These are phyloP conservation scores for Papilio xuthus DNA, from an alignment of 1,140 invertebrate genomes.

Conservation along the genomic window DNA sequence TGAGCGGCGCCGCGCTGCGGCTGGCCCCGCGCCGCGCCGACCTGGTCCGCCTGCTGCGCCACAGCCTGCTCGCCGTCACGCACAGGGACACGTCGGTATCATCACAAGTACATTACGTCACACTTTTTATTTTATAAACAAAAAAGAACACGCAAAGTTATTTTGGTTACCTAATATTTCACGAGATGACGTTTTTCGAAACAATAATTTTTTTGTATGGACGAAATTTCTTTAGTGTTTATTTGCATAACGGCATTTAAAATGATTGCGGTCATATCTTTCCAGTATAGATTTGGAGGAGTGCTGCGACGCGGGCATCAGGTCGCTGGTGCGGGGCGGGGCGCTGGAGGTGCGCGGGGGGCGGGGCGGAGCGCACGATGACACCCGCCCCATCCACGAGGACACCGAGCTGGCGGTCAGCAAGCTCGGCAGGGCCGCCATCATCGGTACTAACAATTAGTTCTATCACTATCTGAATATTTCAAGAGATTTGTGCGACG, in stretches of 20 bases:
- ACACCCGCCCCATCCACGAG: slow-evolving; percentile 60
- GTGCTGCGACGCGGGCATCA: slow-evolving; percentile 83
- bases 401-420: slow-evolving; percentile 83
- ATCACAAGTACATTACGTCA: no score
- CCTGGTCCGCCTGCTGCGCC: slow-evolving; percentile 45
- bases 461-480: no score
- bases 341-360: slow-evolving; percentile 66
- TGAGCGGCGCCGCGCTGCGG: slow-evolving; percentile 53
- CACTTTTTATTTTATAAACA: no score
- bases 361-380: slow-evolving; percentile 23
- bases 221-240: no score
- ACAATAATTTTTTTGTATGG: neutral
- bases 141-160: no score
- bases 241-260: slow-evolving; percentile 11
- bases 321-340: slow-evolving; percentile 82
- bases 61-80: slow-evolving; percentile 49
- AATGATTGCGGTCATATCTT: slow-evolving; percentile 34
- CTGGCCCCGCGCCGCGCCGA: slow-evolving; percentile 39
- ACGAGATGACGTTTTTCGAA: no score
- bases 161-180: no score
- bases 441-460: slow-evolving; percentile 86
- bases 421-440: slow-evolving; percentile 89
- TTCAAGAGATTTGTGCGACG: no score
- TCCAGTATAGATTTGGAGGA: slow-evolving; percentile 81
- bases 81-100: slow-evolving; percentile 15